phyloP scores from a whole-genome alignment of 2,797 vertebrate species.

The Protonibea diacanthus region DNA sequence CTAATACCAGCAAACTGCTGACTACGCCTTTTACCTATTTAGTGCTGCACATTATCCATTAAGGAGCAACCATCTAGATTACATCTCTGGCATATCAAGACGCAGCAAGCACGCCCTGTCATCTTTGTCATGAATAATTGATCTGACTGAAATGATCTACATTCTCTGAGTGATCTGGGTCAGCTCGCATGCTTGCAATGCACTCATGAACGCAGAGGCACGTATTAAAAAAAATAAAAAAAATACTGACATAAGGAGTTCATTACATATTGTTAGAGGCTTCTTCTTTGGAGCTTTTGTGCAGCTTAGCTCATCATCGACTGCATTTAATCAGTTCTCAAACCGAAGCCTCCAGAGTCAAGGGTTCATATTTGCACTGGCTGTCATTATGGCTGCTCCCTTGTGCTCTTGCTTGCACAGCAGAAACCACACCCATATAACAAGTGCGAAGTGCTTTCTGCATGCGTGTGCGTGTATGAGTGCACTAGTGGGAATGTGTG shows the following conservation, averaged over 20 bases:
- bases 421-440: conserved; percentile 75
- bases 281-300: conserved; percentile 14
- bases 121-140: conserved; percentile 76
- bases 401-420: conserved; percentile 68
- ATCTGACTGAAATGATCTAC: conserved; percentile 74
- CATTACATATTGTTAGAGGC: conserved; percentile 22
- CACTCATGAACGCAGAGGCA: conserved; percentile 39
- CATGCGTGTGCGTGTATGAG: conserved; percentile 35
- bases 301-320: conserved; percentile 39
- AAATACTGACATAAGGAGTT: conserved; percentile 49
- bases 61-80: conserved; percentile 47
- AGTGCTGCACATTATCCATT: conserved; percentile 61
- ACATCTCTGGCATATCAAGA: conserved; percentile 58
- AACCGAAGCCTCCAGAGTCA: conserved; percentile 43
- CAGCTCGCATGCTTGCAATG: conserved; percentile 38
- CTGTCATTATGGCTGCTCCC: conserved; percentile 60
- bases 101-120: conserved; percentile 49
- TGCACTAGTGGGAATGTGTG: conserved; percentile 40
- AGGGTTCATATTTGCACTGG: conserved; percentile 66
- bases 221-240: conserved; percentile 38
- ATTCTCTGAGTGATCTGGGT: conserved; percentile 76
- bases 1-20: conserved; percentile 58
- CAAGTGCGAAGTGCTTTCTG: conserved; percentile 67
- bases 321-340: conserved; percentile 62
- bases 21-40: conserved; percentile 48